phyloP scores from a whole-genome alignment of 1,140 invertebrate genomes.

The Pentalonia nigronervosa region DNA sequence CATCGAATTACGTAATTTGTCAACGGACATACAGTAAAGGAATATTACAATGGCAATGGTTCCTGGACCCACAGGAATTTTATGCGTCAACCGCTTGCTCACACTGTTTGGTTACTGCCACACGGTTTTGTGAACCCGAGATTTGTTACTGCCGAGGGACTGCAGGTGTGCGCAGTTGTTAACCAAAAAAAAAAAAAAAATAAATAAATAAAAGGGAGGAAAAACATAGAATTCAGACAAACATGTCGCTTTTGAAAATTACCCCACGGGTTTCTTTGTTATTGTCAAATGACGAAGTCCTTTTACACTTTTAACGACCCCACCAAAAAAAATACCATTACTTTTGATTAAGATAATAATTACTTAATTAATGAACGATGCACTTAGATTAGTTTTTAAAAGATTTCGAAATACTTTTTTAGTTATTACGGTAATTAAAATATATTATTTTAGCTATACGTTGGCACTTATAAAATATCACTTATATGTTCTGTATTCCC shows the following conservation, averaged over 20 bases:
- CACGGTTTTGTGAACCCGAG: background rate
- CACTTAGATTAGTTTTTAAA: background rate
- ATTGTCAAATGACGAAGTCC: constrained; percentile 18
- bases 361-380: constrained; percentile 7
- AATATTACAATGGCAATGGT: constrained; percentile 2
- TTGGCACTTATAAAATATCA: background rate
- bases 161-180: constrained; percentile 47
- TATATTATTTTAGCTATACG: background rate
- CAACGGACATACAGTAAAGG: background rate
- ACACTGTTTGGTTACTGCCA: background rate
- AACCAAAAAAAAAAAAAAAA: background rate
- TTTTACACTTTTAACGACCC: constrained; percentile 50
- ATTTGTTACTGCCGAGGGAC: constrained; percentile 51
- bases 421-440: background rate
- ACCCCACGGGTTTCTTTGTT: constrained; percentile 33
- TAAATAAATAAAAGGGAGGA: constrained; percentile 8
- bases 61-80: background rate
- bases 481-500: background rate
- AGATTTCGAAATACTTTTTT: background rate
- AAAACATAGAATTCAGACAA: constrained; percentile 33
- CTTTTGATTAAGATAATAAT: constrained; percentile 30
- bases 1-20: constrained; percentile 44
- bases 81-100: constrained; percentile 13
- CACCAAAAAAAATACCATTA: constrained; percentile 12
- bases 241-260: constrained; percentile 33